These are phyloP conservation scores for Sinelater perroti DNA, from an alignment of 2,888 invertebrate species.

Conservation along the genomic window DNA sequence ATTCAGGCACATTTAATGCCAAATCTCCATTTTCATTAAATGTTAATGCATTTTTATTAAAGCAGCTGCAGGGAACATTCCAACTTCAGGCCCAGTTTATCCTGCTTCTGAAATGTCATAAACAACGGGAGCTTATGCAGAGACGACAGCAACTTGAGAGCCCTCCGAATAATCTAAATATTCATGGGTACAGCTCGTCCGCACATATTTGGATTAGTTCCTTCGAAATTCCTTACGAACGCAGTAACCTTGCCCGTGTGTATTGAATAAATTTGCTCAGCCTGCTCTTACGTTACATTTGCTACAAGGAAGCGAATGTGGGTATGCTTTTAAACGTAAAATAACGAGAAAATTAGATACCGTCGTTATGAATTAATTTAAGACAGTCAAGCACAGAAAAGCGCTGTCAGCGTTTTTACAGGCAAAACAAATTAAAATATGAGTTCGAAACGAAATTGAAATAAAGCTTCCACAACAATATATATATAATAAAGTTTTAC, in stretches of 20 bases:
- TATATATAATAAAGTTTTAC: too few relatives aligned
- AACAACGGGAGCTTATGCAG: conserved; percentile 30
- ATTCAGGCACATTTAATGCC: conserved; percentile 15
- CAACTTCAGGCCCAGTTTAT: conserved; percentile 30
- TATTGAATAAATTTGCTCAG: conserved; percentile 2
- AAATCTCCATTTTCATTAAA: conserved; percentile 38
- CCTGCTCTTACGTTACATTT: too few relatives aligned
- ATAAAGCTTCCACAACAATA: too few relatives aligned
- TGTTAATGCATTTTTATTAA: conserved; percentile 39
- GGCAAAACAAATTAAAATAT: too few relatives aligned
- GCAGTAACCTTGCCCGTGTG: neutral
- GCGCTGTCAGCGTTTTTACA: too few relatives aligned
- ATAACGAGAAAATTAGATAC: too few relatives aligned
- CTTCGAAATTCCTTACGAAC: neutral
- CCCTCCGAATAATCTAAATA: conserved; percentile 29
- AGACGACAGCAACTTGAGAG: conserved; percentile 28
- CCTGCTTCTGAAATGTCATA: conserved; percentile 32
- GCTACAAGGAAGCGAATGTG: too few relatives aligned
- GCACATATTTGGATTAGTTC: conserved; percentile 27
- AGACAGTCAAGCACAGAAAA: too few relatives aligned
- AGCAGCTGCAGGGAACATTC: conserved; percentile 30
- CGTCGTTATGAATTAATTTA: too few relatives aligned
- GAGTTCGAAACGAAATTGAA: too few relatives aligned
- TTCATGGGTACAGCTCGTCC: conserved; percentile 22
- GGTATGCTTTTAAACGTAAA: too few relatives aligned